A percentile compares a stretch with the other conserved stretches of the same genome.
Evolutionary conservation across 2,113 vertebrate genomes (phyloP).

Genomic region (Irena cyanogastra): DNA sequence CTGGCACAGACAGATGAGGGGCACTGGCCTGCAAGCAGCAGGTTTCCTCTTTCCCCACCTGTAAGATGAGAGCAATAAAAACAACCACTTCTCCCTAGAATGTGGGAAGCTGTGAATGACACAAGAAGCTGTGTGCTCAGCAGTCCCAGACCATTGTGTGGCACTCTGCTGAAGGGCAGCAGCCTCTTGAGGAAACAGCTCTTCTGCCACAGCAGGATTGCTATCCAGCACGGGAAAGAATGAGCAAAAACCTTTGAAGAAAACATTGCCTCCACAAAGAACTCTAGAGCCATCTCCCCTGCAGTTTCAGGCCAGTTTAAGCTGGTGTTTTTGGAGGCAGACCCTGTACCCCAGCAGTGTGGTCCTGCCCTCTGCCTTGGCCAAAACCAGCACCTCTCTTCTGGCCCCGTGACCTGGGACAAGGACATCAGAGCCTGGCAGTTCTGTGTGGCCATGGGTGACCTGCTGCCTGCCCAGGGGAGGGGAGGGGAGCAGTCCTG

Average conservation of each 20-base stretch:
- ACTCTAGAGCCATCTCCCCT: background rate
- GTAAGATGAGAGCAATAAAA: background rate
- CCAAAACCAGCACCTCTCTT: background rate
- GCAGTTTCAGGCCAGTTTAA: background rate
- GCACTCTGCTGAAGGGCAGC: background rate
- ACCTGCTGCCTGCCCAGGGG: background rate
- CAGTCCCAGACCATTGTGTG: background rate
- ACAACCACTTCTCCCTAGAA: background rate
- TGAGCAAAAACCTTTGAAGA: background rate
- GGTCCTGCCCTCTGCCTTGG: background rate
- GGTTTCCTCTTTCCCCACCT: background rate
- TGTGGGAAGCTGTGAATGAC: background rate
- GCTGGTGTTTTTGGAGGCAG: background rate
- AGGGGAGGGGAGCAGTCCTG: background rate
- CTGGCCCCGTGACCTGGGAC: background rate
- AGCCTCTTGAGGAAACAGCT: background rate
- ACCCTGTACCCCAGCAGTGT: too few relatives aligned
- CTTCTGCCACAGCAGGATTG: background rate
- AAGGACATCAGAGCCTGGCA: background rate
- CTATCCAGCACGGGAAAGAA: background rate
- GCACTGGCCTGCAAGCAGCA: background rate
- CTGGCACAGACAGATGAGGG: background rate
- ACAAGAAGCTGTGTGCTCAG: background rate
- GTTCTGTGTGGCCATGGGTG: fast-evolving
- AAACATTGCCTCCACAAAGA: background rate